Evolutionary conservation across 1,140 invertebrate genomes (phyloP).

Genomic region (Stenopsyche tienmushanensis): DNA sequence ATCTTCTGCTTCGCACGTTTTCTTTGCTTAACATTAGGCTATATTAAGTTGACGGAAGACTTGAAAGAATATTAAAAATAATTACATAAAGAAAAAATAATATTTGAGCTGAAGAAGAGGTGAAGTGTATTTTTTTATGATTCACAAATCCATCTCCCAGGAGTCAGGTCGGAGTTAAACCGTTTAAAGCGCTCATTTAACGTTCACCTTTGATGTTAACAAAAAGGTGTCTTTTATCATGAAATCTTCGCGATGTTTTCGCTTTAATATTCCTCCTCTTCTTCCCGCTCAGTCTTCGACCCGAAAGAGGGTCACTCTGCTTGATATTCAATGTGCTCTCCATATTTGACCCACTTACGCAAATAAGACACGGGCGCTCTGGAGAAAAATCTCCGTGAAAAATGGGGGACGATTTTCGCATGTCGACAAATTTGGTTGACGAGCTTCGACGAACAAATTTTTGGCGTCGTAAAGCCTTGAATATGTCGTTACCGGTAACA

Average conservation of each 20-base stretch:
- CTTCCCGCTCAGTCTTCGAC: neutral
- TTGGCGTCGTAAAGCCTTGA: neutral
- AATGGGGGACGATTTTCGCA: neutral
- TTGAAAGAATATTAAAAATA: too few species aligned
- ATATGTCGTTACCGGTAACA: constrained; percentile 1
- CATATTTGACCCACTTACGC: constrained; percentile 31
- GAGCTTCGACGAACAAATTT: neutral
- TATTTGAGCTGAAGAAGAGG: too few species aligned
- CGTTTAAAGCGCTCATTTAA: neutral
- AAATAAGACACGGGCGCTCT: constrained; percentile 14
- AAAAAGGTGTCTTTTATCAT: neutral
- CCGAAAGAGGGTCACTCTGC: constrained; percentile 15
- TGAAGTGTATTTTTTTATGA: neutral
- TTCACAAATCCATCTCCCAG: neutral
- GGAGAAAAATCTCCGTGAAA: constrained; percentile 23
- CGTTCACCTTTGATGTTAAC: neutral
- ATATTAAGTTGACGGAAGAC: too few species aligned
- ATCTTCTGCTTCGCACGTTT: too few species aligned
- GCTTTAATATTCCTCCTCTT: neutral
- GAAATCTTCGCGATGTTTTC: neutral
- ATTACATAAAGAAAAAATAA: too few species aligned
- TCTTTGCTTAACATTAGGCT: too few species aligned
- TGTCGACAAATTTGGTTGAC: neutral
- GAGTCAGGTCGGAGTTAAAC: neutral
- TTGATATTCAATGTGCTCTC: constrained; percentile 26